phyloP scores from a whole-genome alignment of 1,140 invertebrate species.

The Thalassaphorura encarpata region DNA sequence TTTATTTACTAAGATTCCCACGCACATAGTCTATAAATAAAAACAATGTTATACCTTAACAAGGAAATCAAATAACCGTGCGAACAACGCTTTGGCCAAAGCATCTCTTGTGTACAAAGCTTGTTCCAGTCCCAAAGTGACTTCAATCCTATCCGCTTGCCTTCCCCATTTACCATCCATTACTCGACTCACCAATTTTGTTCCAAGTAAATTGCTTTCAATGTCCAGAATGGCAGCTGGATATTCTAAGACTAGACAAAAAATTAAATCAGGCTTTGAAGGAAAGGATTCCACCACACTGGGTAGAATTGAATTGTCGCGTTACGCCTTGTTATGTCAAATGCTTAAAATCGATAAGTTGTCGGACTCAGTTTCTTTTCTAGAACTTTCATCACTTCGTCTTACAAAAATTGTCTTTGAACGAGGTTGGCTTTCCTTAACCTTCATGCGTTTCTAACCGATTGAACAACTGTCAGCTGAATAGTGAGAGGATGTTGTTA shows the following conservation, averaged over 20 bases:
- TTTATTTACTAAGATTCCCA: no score
- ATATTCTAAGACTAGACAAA: constrained; percentile 48
- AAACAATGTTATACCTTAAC: constrained; percentile 52
- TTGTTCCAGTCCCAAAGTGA: constrained; percentile 55
- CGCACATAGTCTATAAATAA: neutral
- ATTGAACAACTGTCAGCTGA: no score
- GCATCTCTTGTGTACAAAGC: constrained; percentile 57
- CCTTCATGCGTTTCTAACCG: no score
- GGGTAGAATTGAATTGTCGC: no score
- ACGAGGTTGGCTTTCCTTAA: no score
- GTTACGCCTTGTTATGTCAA: no score
- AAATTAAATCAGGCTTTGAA: neutral
- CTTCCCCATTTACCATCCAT: constrained; percentile 67
- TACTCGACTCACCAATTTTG: constrained; percentile 53
- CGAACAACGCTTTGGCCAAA: constrained; percentile 58
- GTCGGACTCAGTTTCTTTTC: no score
- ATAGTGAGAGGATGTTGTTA: no score
- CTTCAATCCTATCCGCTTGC: constrained; percentile 51
- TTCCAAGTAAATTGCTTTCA: constrained; percentile 46
- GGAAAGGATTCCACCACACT: no score
- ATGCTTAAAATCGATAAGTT: no score
- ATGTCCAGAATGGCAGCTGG: constrained; percentile 56
- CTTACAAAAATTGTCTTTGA: no score
- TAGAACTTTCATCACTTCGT: no score
- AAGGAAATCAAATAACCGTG: constrained; percentile 58